phyloP scores from a whole-genome alignment of 2,797 vertebrate genomes.

The Perodicticus potto region DNA sequence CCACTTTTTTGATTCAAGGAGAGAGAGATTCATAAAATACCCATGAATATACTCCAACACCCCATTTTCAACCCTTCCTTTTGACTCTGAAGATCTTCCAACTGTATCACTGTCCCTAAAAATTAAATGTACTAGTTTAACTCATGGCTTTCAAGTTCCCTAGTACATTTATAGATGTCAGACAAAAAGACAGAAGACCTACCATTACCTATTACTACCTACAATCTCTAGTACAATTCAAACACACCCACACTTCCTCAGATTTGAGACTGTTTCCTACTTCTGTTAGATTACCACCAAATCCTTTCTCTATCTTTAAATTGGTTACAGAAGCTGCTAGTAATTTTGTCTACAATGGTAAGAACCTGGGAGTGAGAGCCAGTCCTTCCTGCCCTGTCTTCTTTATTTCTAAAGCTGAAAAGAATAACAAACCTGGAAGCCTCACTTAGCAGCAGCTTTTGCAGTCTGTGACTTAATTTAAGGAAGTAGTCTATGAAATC shows the following conservation, averaged over 20 bases:
- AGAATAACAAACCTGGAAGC: conserved; percentile 29
- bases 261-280: not conserved
- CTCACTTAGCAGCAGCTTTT: not conserved
- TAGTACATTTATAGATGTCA: not conserved
- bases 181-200: not conserved
- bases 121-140: not conserved
- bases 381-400: not conserved
- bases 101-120: not conserved
- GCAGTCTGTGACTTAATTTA: conserved; percentile 67
- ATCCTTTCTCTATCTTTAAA: not conserved
- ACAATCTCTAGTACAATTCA: not conserved
- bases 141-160: not conserved
- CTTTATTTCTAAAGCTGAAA: conserved; percentile 30
- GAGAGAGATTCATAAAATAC: not conserved
- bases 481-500: conserved; percentile 74
- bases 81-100: not conserved
- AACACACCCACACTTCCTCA: not conserved
- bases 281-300: not conserved
- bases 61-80: not conserved
- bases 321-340: not conserved
- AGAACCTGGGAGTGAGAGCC: not conserved
- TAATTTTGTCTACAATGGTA: not conserved
- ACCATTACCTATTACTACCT: too few species aligned
- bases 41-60: not conserved
- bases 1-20: not conserved